Conservation (phyloP, 2,888 invertebrate genomes). For the Troides oblongomaculatus region DNA sequence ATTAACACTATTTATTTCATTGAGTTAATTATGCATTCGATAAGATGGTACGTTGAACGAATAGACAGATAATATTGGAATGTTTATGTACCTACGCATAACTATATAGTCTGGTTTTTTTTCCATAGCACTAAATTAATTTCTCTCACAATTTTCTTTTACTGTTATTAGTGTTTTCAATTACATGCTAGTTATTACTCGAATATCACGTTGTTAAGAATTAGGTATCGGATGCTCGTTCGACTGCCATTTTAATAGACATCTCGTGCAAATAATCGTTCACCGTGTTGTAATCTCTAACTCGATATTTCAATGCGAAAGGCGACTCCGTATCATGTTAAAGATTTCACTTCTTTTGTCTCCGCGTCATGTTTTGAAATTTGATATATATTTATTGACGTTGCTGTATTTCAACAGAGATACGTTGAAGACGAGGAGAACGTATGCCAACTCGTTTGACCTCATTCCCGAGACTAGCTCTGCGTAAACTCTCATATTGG, state of each 20-base stretch:
- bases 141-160: neutral
- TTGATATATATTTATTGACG: constrained; percentile 54
- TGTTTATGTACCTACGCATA: constrained; percentile 41
- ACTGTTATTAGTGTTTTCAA: constrained; percentile 10
- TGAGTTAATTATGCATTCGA: constrained; percentile 49
- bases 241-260: constrained; percentile 8
- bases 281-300: constrained; percentile 4
- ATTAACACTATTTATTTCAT: constrained; percentile 45
- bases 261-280: constrained; percentile 11
- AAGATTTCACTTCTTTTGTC: constrained; percentile 33
- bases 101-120: constrained; percentile 46
- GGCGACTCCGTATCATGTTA: constrained; percentile 11
- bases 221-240: constrained; percentile 1
- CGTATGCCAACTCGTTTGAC: constrained; percentile 74
- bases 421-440: constrained; percentile 43
- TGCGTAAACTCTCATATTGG: constrained; percentile 74
- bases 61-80: constrained; percentile 44
- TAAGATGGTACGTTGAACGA: constrained; percentile 50
- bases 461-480: constrained; percentile 72
- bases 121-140: neutral
- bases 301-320: constrained; percentile 10
- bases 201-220: constrained; percentile 1
- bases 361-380: constrained; percentile 36
- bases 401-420: constrained; percentile 56
- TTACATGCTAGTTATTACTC: constrained; percentile 12